phyloP scores from a whole-genome alignment of 2,888 invertebrate species.

The Laspeyria flexula region DNA sequence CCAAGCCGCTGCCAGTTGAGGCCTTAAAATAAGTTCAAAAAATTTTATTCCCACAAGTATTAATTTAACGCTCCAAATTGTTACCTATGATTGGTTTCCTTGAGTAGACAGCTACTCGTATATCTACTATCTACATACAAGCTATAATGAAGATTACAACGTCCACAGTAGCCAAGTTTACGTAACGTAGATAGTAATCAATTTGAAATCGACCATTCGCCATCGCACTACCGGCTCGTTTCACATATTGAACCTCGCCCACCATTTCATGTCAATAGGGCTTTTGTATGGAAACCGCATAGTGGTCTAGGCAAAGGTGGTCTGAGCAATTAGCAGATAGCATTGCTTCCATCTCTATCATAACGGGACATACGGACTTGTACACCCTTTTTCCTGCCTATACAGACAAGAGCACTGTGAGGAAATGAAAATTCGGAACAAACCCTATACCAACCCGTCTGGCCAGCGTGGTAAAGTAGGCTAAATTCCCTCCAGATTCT shows the following conservation, averaged over 20 bases:
- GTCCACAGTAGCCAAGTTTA: conserved; percentile 20
- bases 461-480: no score
- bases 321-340: conserved; percentile 75
- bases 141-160: conserved; percentile 18
- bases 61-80: neutral
- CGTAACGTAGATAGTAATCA: conserved; percentile 47
- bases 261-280: conserved; percentile 68
- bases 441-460: no score
- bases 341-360: conserved; percentile 51
- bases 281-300: conserved; percentile 74
- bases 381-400: neutral
- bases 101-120: neutral
- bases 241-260: conserved; percentile 54
- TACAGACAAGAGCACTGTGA: no score
- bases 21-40: no score
- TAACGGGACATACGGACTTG: conserved; percentile 34
- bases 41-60: neutral
- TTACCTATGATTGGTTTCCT: neutral
- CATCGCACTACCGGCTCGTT: conserved; percentile 49
- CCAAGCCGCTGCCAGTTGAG: no score
- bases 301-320: conserved; percentile 67
- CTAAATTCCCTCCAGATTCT: no score
- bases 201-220: conserved; percentile 52
- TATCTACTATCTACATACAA: neutral
- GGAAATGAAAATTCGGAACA: no score